phyloP scores from a whole-genome alignment of 2,797 vertebrate genomes.

The Sebastes hubbsi region DNA sequence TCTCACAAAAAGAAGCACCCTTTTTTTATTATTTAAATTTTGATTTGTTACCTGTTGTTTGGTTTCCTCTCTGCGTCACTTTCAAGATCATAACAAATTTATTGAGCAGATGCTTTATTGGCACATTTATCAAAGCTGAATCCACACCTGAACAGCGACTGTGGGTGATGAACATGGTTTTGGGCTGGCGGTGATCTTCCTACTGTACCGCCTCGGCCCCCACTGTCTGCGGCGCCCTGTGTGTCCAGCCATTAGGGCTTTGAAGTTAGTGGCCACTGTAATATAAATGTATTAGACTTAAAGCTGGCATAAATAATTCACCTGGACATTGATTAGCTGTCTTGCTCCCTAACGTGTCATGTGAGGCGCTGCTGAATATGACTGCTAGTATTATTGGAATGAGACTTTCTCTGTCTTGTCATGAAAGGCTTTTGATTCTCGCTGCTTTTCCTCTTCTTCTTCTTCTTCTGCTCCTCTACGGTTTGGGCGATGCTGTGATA shows the following conservation, averaged over 20 bases:
- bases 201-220: conserved; percentile 57
- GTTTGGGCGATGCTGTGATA: conserved; percentile 4
- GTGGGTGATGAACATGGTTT: conserved; percentile 22
- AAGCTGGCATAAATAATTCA: conserved; percentile 86
- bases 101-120: not conserved
- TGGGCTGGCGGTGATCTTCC: conserved; percentile 48
- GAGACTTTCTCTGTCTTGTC: conserved; percentile 63
- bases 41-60: conserved; percentile 25
- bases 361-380: conserved; percentile 60
- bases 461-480: conserved; percentile 11
- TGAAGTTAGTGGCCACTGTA: conserved; percentile 82
- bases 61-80: not conserved
- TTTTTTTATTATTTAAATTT: not conserved
- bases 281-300: conserved; percentile 87
- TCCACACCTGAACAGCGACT: conserved; percentile 31
- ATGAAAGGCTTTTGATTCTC: conserved; percentile 65
- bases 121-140: conserved; percentile 21
- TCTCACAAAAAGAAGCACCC: not conserved
- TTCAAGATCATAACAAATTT: not conserved
- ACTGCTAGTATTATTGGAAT: conserved; percentile 66
- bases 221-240: conserved; percentile 74
- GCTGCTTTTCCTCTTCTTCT: conserved; percentile 47
- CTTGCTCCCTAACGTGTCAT: conserved; percentile 76
- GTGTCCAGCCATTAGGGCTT: conserved; percentile 80
- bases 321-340: conserved; percentile 86